Evolutionary conservation across 2,797 vertebrate genomes (phyloP), one percentile per base, ranked within the genome.

Genomic region (Nyctalus aviator): DNA sequence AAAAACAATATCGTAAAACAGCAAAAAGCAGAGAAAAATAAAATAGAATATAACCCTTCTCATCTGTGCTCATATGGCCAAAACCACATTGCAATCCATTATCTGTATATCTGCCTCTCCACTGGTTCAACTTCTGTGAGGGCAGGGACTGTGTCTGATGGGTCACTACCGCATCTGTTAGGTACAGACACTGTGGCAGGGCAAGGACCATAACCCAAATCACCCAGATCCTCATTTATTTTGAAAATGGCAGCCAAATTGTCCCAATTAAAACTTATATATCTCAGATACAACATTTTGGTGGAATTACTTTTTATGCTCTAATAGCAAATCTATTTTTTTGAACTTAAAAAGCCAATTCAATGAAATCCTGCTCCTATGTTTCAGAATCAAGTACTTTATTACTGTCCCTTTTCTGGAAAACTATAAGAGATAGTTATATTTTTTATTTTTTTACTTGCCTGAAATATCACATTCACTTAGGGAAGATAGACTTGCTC

Each of bases 401-500:
- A 71, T 82, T 77, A 86, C 15, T 46, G 53, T 57, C 10, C 15
- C 53, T 75, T 72, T n/a, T 73, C 35, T 66, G n/a, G 69, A 6
- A 77, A 95, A 44, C 20, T 20, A 10, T 32, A 64, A 66, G 48
- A 50, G 15, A 72, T 11, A 44, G n/a, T 41, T 59, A 27, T 68
- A 59, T n/a, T 44, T 66, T 53, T 59, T 64, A 69, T 76, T 68
- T 35, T 66, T 53, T 59, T 71, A 76, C 64, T 68, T 71, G 62
- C 55, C 64, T 77, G 46, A 88, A 93, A 53, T 84, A 72, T 68
- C 48, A 87, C 9, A 50, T 84, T 91, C 57, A 68, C 37, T 44
- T 68, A 23, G 5, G 69, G 8, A n/a, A 21, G 48, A 46, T 73
- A 88, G 0, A 27, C 59, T 55, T n/a, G 48, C 15, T 44, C 48